Evolutionary conservation across 2,888 invertebrate species (phyloP), one percentile per base, ranked within the genome.

Genomic region (Pogonocherus hispidulus): DNA sequence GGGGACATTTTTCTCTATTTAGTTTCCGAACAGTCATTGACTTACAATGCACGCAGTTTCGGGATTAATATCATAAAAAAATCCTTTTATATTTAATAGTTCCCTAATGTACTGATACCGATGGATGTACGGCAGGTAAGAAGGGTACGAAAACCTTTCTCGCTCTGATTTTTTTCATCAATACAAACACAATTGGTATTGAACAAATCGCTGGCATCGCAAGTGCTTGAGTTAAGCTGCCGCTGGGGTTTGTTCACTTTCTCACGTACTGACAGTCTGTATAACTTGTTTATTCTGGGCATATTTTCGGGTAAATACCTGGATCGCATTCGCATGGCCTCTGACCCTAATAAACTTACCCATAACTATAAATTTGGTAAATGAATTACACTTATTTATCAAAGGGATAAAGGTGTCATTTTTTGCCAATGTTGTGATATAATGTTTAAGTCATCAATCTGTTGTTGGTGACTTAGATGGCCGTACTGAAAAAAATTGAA

Each of bases 161-260:
- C 78, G 79, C 76, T 79, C 78, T 80, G 77, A 80, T 82, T 81
- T 75, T 76, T 74, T 72, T 60, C 68, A 74, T 76, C 82, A 82
- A 80, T 82, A 81, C 80, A 80, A 82, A 83, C 80, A 82, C 80
- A 83, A 83, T 83, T 79, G 79, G 78, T 80, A 82, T 83, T 80
- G 82, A 83, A 85, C 85, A 84, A 84, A 84, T 85, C 84, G 84
- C 79, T 78, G 76, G 80, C 78, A 76, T 79, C 79, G 82, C 84
- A 84, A 84, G 84, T 84, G 84, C 77, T 80, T n/a, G n/a, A n/a
- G n/a, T n/a, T 81, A 78, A 79, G 74, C 80, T 80, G 79, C 78
- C 78, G 76, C 78, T 79, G 77, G 76, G 72, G 67, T 71, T 77
- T 69, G 69, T 66, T 71, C 69, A 72, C 70, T 78, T 80, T 82